A percentile compares a stretch with the other conserved stretches of the same genome.
These are phyloP conservation scores for Saccostrea glomerata DNA, from an alignment of 1,140 invertebrate species.

Conservation along the genomic window DNA sequence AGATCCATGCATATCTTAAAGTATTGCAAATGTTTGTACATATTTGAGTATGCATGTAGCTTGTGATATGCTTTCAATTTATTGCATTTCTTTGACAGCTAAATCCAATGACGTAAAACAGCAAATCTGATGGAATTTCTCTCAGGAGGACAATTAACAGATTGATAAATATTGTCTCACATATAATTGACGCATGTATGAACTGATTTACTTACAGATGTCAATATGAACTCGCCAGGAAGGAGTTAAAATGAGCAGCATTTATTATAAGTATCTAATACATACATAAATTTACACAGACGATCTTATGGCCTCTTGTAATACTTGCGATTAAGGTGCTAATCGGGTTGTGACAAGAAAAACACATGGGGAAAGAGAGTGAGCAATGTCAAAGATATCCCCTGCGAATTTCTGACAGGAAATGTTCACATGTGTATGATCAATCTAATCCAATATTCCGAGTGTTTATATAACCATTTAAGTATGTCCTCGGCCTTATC, in stretches of 20 bases:
- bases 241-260: background rate
- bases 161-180: too few relatives aligned
- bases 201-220: background rate
- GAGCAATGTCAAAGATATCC: background rate
- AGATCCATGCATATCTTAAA: background rate
- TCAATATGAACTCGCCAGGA: background rate
- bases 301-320: background rate
- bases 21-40: background rate
- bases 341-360: constrained; percentile 33
- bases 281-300: background rate
- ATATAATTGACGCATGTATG: too few relatives aligned
- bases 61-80: too few relatives aligned
- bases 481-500: background rate
- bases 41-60: too few relatives aligned
- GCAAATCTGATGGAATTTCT: too few relatives aligned
- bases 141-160: too few relatives aligned
- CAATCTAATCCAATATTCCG: background rate
- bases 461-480: constrained; percentile 11
- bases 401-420: background rate
- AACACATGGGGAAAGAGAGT: constrained; percentile 18
- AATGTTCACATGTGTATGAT: background rate
- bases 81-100: too few relatives aligned
- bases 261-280: background rate
- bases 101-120: too few relatives aligned
- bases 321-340: background rate